Percentiles rank a stretch among this genome's conserved stretches.
Evolutionary conservation across 2,797 vertebrate species (phyloP).

Genomic region (Scarus forsteni): DNA sequence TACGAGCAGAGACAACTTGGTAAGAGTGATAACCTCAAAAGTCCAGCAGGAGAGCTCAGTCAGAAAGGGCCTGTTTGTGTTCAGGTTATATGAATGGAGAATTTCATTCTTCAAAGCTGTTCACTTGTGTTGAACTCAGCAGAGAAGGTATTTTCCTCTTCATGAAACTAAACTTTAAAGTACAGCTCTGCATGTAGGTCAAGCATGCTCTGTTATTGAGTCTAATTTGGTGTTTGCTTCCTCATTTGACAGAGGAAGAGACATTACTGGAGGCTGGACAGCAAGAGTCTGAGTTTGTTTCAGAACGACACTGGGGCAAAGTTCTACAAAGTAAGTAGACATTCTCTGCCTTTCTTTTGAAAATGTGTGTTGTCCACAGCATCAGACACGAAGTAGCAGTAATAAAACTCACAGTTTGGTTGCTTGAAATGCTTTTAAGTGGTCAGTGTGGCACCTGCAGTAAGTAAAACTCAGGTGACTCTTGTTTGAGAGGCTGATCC

Average conservation of each 20-base stretch:
- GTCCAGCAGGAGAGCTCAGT: slow-evolving; percentile 45
- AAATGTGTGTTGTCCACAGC: neutral
- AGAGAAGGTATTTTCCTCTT: slow-evolving; percentile 47
- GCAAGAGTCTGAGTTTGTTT: slow-evolving; percentile 88
- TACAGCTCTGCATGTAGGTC: slow-evolving; percentile 4
- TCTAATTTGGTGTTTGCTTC: slow-evolving; percentile 29
- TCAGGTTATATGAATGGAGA: slow-evolving; percentile 45
- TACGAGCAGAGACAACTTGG: slow-evolving; percentile 88
- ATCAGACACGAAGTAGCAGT: neutral
- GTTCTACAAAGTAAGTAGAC: slow-evolving; percentile 88
- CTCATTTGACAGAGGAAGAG: slow-evolving; percentile 83
- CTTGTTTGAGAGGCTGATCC: too few relatives aligned
- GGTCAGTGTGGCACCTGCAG: neutral
- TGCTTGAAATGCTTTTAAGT: neutral
- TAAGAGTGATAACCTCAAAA: slow-evolving; percentile 73
- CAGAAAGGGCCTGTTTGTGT: slow-evolving; percentile 42
- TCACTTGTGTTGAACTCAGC: slow-evolving; percentile 56
- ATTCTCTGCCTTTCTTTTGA: slow-evolving; percentile 19
- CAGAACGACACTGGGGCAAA: slow-evolving; percentile 89
- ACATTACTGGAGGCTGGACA: slow-evolving; percentile 90
- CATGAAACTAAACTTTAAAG: slow-evolving; percentile 30
- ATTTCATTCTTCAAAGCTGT: slow-evolving; percentile 44
- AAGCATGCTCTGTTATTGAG: slow-evolving; percentile 8
- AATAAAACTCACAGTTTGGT: neutral
- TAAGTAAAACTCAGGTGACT: too few relatives aligned